Evolutionary conservation across 2,888 invertebrate species (phyloP).

Genomic region (Itoplectis maculator): DNA sequence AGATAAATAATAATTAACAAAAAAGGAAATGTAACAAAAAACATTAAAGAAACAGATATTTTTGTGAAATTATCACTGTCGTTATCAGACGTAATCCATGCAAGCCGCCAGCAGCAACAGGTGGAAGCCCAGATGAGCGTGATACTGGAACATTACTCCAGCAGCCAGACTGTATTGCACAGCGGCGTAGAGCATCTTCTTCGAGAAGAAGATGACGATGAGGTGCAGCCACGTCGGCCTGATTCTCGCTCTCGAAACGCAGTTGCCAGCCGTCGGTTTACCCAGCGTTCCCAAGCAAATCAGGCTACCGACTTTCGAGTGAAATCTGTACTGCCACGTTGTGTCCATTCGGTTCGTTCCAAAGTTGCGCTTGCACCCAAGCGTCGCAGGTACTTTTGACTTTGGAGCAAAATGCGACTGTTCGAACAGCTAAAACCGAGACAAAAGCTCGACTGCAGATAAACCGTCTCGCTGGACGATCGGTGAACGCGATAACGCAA

Average conservation of each 20-base stretch:
- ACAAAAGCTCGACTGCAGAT: not conserved
- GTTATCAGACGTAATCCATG: conserved; percentile 71
- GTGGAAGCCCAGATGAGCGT: conserved; percentile 72
- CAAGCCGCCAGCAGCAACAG: conserved; percentile 74
- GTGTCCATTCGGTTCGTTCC: conserved; percentile 67
- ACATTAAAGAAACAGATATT: not conserved
- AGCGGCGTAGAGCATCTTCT: conserved; percentile 75
- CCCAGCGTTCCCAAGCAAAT: conserved; percentile 54
- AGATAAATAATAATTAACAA: conserved; percentile 10
- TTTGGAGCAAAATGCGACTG: too few relatives aligned
- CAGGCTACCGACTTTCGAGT: conserved; percentile 64
- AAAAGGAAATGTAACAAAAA: not conserved
- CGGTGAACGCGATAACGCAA: not conserved
- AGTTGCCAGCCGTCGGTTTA: conserved; percentile 1
- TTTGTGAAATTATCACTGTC: not conserved
- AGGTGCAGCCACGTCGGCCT: conserved; percentile 74
- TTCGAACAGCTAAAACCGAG: too few relatives aligned
- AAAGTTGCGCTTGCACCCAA: not conserved
- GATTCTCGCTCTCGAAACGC: conserved; percentile 47
- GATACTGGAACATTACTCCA: conserved; percentile 74
- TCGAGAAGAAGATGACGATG: conserved; percentile 75
- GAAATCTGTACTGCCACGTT: conserved; percentile 69
- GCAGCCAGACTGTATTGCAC: conserved; percentile 73
- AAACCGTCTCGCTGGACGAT: not conserved
- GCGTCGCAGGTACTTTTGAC: not conserved